Evolutionary conservation across 2,797 vertebrate genomes (phyloP).

Genomic region (Crax fasciolata): DNA sequence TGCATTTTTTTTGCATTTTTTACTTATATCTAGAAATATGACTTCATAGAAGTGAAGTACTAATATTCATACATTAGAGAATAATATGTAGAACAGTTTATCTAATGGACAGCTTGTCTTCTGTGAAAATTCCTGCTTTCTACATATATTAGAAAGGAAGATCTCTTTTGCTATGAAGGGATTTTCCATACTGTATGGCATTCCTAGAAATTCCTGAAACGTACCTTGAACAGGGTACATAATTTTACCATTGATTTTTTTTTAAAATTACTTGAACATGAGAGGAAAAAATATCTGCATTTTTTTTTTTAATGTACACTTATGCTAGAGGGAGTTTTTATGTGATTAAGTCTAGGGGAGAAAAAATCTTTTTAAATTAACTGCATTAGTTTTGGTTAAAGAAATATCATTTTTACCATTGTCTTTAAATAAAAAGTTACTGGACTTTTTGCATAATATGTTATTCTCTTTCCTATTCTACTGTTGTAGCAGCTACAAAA

Average conservation of each 20-base stretch:
- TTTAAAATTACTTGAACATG: not conserved
- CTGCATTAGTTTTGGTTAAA: not conserved
- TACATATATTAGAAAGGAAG: not conserved
- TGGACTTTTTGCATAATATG: not conserved
- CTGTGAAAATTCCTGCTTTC: not conserved
- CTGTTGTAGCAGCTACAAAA: not conserved
- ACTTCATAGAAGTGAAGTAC: not conserved
- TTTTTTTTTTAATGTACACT: not conserved
- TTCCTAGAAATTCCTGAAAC: not conserved
- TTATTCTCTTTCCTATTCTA: not conserved
- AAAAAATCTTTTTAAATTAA: not conserved
- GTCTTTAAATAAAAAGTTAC: not conserved
- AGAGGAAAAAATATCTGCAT: not conserved
- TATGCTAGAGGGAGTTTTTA: not conserved
- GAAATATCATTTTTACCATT: not conserved
- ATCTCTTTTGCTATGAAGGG: not conserved
- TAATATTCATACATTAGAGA: accelerated
- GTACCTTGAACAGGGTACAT: not conserved
- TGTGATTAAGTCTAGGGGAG: not conserved
- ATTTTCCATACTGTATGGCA: not conserved
- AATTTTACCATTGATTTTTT: not conserved
- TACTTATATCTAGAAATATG: not conserved
- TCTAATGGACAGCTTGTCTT: not conserved
- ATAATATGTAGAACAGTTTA: not conserved
- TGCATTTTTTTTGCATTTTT: not conserved